Conservation (phyloP, 2,797 vertebrate species). For the Protonibea diacanthus region DNA sequence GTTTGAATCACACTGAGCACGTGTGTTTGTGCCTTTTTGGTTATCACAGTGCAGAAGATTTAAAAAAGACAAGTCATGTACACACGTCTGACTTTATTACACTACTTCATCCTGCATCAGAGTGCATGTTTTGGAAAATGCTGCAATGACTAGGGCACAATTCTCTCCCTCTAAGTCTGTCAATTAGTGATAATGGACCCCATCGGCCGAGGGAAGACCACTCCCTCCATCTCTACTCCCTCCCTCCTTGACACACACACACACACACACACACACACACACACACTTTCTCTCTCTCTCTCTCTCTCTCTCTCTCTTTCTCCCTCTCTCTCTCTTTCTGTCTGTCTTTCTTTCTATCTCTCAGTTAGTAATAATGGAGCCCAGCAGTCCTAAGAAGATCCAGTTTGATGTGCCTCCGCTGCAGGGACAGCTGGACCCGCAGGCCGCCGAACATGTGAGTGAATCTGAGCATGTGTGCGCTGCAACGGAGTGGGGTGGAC, state of each 20-base stretch:
- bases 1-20: background rate
- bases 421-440: conserved; percentile 93
- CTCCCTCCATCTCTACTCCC: conserved; percentile 65
- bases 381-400: conserved; percentile 97
- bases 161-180: conserved; percentile 45
- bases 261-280: conserved; percentile 29
- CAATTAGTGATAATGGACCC: conserved; percentile 77
- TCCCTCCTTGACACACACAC: conserved; percentile 44
- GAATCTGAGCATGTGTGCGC: conserved; percentile 27
- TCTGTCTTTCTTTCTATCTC: conserved; percentile 57
- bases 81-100: background rate
- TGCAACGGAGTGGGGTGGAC: background rate
- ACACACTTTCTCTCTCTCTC: background rate
- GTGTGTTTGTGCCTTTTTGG: background rate
- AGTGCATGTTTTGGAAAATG: conserved; percentile 34
- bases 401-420: conserved; percentile 93
- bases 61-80: background rate
- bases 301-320: conserved; percentile 22
- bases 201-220: conserved; percentile 50
- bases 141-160: conserved; percentile 41
- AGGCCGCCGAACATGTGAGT: conserved; percentile 96
- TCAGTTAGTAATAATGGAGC: conserved; percentile 88
- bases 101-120: background rate
- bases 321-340: conserved; percentile 39
- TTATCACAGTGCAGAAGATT: background rate